Percentiles rank a stretch among this genome's conserved stretches.
phyloP scores from a whole-genome alignment of 2,797 vertebrate species.

The Glyptemys insculpta region DNA sequence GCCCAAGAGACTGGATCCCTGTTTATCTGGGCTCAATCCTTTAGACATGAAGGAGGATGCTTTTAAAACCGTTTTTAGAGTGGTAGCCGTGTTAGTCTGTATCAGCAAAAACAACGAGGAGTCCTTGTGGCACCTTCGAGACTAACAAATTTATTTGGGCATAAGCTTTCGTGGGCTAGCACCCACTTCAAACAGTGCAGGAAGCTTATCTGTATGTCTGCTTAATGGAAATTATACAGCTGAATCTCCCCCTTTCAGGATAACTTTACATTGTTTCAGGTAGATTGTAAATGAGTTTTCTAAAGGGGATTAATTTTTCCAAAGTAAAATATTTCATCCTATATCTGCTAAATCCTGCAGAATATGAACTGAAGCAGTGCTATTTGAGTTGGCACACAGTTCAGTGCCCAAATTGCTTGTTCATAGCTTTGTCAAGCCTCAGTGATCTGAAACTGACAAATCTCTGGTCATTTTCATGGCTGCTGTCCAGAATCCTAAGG shows the following conservation, averaged over 20 bases:
- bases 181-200: too few species aligned
- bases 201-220: background rate
- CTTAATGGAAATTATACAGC: background rate
- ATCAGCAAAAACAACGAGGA: too few species aligned
- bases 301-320: background rate
- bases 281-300: background rate
- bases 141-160: too few species aligned
- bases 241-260: background rate
- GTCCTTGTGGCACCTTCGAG: too few species aligned
- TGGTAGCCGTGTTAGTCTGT: too few species aligned
- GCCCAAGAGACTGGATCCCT: background rate
- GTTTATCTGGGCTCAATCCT: background rate
- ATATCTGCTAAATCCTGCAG: background rate
- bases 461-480: background rate
- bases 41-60: background rate
- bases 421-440: background rate
- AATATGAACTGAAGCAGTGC: background rate
- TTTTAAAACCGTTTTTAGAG: background rate
- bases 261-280: background rate
- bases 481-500: background rate
- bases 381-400: background rate
- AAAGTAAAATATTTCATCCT: background rate
- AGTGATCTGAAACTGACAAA: background rate
- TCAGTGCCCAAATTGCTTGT: background rate
- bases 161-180: too few species aligned